These are phyloP conservation scores for Lasioglossum vierecki DNA, from an alignment of 2,888 invertebrate species.

Conservation along the genomic window DNA sequence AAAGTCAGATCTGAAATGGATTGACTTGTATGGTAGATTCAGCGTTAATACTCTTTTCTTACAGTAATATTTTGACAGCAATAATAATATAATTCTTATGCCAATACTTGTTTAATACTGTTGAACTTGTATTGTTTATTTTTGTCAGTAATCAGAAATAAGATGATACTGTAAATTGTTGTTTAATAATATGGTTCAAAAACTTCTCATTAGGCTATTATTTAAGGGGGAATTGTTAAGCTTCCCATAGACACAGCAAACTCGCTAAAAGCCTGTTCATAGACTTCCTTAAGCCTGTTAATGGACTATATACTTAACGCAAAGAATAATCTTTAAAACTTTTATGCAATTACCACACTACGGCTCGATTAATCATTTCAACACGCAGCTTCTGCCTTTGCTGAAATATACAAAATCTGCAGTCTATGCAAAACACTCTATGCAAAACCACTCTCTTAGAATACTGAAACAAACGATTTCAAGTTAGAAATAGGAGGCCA, in stretches of 20 bases:
- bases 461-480: background rate
- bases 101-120: background rate
- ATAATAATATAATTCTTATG: no score
- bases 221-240: background rate
- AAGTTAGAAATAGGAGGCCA: background rate
- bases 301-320: background rate
- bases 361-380: background rate
- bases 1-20: background rate
- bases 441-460: background rate
- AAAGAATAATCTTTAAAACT: background rate
- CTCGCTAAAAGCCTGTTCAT: background rate
- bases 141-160: no score
- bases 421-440: background rate
- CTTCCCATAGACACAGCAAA: background rate
- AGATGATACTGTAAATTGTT: no score
- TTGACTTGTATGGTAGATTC: background rate
- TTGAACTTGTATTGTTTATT: background rate
- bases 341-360: background rate
- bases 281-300: background rate
- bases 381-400: background rate
- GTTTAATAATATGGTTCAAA: no score
- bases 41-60: background rate
- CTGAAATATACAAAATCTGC: background rate
- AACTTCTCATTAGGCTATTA: background rate
- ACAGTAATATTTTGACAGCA: background rate